Base-by-base conservation (phyloP, 2,113 vertebrate genomes). In the Chitala chitala region DNA sequence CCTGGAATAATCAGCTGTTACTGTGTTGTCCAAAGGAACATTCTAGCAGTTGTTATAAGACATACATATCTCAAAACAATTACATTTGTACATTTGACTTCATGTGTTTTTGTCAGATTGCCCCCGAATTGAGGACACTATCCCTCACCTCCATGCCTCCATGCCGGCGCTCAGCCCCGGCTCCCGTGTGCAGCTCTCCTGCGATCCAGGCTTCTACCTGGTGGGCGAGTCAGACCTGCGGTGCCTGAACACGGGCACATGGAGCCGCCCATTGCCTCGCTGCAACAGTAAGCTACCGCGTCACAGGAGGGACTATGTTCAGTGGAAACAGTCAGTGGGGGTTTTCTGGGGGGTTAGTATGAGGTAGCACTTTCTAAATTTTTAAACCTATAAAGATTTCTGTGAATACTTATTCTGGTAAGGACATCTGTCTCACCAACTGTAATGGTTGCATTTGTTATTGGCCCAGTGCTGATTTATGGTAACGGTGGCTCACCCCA, bases 121-220 rank as follows among this genome's bases (percentile, higher is more conserved):
- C 72, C 94, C 93, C 0, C 85, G 91, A 56, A 88, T 99, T 82
- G 93, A 95, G 80, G 90, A 87, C 66, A 83, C 84, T 0, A 76
- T 90, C 74, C 89, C 94, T 66, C 93, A 95, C 79, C 86, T 98
- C 73, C 89, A 88, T 6, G 84, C 87, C 40, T 91, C 92, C 64
- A 89, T 88, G 5, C 56, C 82, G 70, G 89, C 92, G 72, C 75
- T 92, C 76, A 96, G 89, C 68, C 94, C 97, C 0, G 95, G 95
- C 8, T 91, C 95, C 71, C 93, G 91, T 85, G 88, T 96, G 75
- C 93, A 87, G 78, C 90, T 98, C 72, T 95, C 89, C 72, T 99
- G 97, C 80, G 94, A 98, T 75, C 93, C 94, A 0, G 94, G 96
- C 68, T 98, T 94, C 88, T 95, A 98, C 86, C 92, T 99, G 87